phyloP scores from a whole-genome alignment of 1,140 invertebrate species.

The Calliopsis andreniformis region DNA sequence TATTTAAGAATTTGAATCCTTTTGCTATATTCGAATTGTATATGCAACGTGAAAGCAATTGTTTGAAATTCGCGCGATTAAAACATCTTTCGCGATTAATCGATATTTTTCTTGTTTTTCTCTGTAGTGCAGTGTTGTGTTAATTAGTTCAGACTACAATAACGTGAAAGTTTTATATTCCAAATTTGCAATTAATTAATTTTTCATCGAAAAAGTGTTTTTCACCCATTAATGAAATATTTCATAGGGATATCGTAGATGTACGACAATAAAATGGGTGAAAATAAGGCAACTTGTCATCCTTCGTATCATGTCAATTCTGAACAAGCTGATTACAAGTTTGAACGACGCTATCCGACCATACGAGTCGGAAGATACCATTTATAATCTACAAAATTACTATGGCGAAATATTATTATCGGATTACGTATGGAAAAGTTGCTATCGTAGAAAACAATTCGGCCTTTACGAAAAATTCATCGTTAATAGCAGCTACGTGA shows the following conservation, averaged over 20 bases:
- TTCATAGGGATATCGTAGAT: conserved; percentile 31
- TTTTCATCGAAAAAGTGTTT: not conserved
- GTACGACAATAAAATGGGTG: conserved; percentile 47
- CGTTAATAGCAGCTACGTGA: conserved; percentile 24
- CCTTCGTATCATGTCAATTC: conserved; percentile 39
- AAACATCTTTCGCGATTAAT: not conserved
- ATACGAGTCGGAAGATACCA: conserved; percentile 47
- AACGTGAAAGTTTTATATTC: conserved; percentile 5
- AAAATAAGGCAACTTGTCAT: conserved; percentile 22
- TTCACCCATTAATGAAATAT: conserved; percentile 32
- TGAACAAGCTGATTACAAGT: conserved; percentile 27
- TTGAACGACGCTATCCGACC: conserved; percentile 24
- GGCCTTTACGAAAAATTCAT: conserved; percentile 41
- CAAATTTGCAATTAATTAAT: conserved; percentile 26
- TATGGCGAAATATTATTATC: conserved; percentile 20
- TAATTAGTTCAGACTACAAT: conserved; percentile 1
- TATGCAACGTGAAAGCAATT: not conserved
- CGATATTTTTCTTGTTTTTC: conserved; percentile 5
- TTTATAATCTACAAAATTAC: conserved; percentile 44
- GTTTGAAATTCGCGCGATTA: conserved; percentile 2
- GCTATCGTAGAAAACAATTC: conserved; percentile 22
- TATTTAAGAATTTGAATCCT: not conserved
- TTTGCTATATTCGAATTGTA: conserved; percentile 11
- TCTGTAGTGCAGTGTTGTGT: not conserved
- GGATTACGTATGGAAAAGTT: conserved; percentile 25